Evolutionary conservation across 2,797 vertebrate genomes (phyloP), one percentile per base, ranked within the genome.

Genomic region (Myiotriccus ornatus): DNA sequence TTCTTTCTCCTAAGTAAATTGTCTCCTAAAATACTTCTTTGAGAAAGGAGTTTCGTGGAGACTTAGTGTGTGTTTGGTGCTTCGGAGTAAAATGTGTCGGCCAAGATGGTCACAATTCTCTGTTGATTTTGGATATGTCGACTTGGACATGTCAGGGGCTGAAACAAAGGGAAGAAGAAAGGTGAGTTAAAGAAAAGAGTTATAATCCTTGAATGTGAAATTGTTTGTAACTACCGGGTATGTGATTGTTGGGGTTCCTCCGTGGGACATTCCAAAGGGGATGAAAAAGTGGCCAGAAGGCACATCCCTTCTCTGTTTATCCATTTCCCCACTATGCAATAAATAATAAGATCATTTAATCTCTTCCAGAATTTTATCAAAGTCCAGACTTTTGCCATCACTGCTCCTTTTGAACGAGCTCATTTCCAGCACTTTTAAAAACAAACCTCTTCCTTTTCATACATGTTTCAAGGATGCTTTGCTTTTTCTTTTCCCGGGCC

Each of bases 21-120:
- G 64, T 56, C 46, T 74, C 32, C 30, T 46, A 14, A 77, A 81
- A 67, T 37, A 34, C 56, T 88, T 84, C 34, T 3, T n/a, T 70
- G 32, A 49, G 49, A 70, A 32, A 46, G 70, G 71, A 32, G 60
- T 44, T 47, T 14, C 3, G 2, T 1, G 8, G 56, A 82, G 16
- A 21, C 13, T 68, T 27, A 2, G 10, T 0, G 0, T 18, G 0
- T 18, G 2, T 9, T 89, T 23, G 19, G 15, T 41, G 4, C 57
- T 77, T 84, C 27, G 14, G 49, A 75, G 39, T 53, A 62, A 69
- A 62, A 49, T 32, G 7, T 1, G 0, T n/a, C 23, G 49, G 43
- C 60, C 35, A 41, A 16, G 68, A 7, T 30, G 63, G 28, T 87
- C 37, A 50, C 2, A 86, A 74, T 46, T 71, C 35, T 23, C 21